phyloP scores from a whole-genome alignment of 1,140 invertebrate species.

The Cephus cinctus region DNA sequence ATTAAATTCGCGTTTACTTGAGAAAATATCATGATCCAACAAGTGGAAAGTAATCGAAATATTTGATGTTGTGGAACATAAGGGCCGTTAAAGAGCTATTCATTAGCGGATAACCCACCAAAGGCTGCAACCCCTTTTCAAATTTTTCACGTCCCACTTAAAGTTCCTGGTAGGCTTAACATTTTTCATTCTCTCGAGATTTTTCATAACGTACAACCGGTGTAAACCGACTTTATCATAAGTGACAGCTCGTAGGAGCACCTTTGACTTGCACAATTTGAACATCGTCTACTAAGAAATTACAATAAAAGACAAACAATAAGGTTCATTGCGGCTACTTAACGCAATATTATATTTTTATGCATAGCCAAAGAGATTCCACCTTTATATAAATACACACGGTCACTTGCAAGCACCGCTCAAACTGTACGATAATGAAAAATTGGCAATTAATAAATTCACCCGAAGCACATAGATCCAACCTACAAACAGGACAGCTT shows the following conservation, averaged over 20 bases:
- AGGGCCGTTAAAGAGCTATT: background rate
- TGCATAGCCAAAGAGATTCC: too few species aligned
- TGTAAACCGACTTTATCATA: background rate
- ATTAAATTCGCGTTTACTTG: background rate
- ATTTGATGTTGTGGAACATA: background rate
- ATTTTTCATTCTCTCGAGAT: background rate
- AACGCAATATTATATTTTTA: too few species aligned
- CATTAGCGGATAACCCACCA: slow-evolving; percentile 1
- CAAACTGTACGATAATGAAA: too few species aligned
- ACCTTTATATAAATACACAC: too few species aligned
- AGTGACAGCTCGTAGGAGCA: background rate
- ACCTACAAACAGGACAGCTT: too few species aligned
- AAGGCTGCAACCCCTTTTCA: background rate
- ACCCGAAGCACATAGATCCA: too few species aligned
- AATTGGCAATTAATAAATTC: too few species aligned
- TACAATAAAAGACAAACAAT: too few species aligned
- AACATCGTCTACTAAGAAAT: background rate
- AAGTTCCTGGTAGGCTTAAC: background rate
- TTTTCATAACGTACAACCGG: background rate
- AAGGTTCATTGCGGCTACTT: too few species aligned
- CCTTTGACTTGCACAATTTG: background rate
- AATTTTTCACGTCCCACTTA: slow-evolving; percentile 2
- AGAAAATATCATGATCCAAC: background rate
- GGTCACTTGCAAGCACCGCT: too few species aligned
- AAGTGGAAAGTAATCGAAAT: background rate